A percentile compares a stretch with the other conserved stretches of the same genome.
phyloP scores from a whole-genome alignment of 2,113 vertebrate species.

The Sander vitreus region DNA sequence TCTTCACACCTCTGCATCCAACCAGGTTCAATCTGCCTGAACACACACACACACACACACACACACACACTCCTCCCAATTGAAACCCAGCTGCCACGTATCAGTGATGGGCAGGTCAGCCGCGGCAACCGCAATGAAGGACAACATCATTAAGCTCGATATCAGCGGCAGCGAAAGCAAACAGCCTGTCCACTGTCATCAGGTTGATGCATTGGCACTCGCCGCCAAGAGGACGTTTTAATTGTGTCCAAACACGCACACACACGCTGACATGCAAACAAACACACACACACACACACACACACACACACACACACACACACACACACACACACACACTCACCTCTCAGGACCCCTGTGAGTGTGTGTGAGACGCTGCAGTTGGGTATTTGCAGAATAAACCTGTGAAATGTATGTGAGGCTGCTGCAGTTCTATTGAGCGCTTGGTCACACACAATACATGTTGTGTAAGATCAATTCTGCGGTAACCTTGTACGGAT shows the following conservation, averaged over 20 bases:
- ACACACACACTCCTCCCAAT: conserved; percentile 12
- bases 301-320: conserved; percentile 20
- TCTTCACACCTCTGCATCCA: conserved; percentile 28
- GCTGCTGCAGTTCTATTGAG: conserved; percentile 27
- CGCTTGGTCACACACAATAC: conserved; percentile 25
- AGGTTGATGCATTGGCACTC: conserved; percentile 79
- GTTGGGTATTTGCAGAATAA: conserved; percentile 33
- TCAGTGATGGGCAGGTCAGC: conserved; percentile 67
- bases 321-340: neutral
- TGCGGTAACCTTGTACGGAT: conserved; percentile 27
- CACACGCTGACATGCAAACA: conserved; percentile 40
- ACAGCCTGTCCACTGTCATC: conserved; percentile 78
- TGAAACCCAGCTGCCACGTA: conserved; percentile 54
- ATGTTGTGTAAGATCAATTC: conserved; percentile 37
- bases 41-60: conserved; percentile 13
- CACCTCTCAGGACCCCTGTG: neutral
- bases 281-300: conserved; percentile 44
- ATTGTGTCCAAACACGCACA: conserved; percentile 69
- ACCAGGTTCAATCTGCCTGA: conserved; percentile 33
- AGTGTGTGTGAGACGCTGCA: conserved; percentile 3
- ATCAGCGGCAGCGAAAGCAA: conserved; percentile 70
- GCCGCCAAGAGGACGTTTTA: conserved; percentile 72
- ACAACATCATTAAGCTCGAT: conserved; percentile 82
- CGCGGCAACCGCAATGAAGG: conserved; percentile 69
- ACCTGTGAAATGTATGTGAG: conserved; percentile 13